Evolutionary conservation across 2,113 vertebrate genomes (phyloP).

Genomic region (Phyllostomus discolor): DNA sequence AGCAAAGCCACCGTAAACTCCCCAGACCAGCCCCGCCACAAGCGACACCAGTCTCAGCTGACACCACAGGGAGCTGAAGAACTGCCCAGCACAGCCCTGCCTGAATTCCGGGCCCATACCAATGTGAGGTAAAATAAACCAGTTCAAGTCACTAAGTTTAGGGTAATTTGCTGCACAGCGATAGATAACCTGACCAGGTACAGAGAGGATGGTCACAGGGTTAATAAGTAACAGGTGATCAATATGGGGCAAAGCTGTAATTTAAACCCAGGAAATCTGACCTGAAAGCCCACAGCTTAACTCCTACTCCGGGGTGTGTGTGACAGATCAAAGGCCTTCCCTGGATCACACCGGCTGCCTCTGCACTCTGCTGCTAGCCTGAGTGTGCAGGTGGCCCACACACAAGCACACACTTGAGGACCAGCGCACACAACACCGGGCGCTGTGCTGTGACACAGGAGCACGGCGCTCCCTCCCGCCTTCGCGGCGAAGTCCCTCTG

Average conservation of each 20-base stretch:
- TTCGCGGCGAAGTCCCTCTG: background rate
- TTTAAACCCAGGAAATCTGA: background rate
- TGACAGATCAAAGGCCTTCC: background rate
- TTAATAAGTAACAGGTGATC: background rate
- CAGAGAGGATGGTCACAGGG: background rate
- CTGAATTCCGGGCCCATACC: background rate
- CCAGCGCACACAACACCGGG: fast-evolving
- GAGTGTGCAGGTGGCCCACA: background rate
- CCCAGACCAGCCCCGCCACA: too few species aligned
- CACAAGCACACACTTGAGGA: background rate
- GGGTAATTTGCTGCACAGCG: background rate
- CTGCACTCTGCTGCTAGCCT: background rate
- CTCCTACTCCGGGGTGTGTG: background rate
- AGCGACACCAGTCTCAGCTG: background rate
- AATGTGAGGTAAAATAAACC: background rate
- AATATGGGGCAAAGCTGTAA: background rate
- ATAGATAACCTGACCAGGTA: background rate
- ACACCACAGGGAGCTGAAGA: background rate
- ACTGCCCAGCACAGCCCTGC: background rate
- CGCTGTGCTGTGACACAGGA: background rate
- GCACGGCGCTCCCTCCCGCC: too few species aligned
- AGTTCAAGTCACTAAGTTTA: background rate
- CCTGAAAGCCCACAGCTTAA: background rate
- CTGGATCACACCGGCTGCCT: too few species aligned
- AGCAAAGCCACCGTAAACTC: background rate